Percentiles rank a stretch among this genome's conserved stretches.
These are phyloP conservation scores for Drosophila sulfurigaster DNA, from an alignment of 1,140 invertebrate genomes.

Conservation along the genomic window DNA sequence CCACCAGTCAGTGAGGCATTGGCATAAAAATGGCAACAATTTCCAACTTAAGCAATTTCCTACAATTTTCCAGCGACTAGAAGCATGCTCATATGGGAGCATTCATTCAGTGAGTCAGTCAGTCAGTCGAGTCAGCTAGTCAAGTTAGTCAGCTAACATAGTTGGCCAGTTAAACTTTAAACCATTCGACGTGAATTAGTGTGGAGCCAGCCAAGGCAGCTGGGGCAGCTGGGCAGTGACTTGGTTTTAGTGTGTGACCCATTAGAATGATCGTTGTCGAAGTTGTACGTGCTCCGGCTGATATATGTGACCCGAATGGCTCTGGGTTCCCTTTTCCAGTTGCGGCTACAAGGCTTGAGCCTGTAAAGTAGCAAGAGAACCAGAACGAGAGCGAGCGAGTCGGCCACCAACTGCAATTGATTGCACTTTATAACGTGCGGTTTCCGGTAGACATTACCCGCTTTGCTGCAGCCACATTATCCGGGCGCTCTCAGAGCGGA, in stretches of 20 bases:
- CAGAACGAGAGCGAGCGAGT: slow-evolving; percentile 21
- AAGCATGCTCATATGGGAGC: slow-evolving; percentile 75
- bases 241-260: slow-evolving; percentile 78
- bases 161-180: slow-evolving; percentile 34
- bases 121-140: slow-evolving; percentile 27
- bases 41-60: slow-evolving; percentile 81
- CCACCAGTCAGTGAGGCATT: slow-evolving; percentile 38
- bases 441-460: slow-evolving; percentile 83
- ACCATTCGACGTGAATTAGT: slow-evolving; percentile 59
- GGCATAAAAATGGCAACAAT: slow-evolving; percentile 72
- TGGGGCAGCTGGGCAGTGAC: slow-evolving; percentile 48
- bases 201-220: slow-evolving; percentile 26
- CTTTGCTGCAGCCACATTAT: slow-evolving; percentile 72
- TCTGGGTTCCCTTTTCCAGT: background rate
- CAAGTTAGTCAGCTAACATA: slow-evolving; percentile 19
- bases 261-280: slow-evolving; percentile 83
- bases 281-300: slow-evolving; percentile 69
- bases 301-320: slow-evolving; percentile 35
- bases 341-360: slow-evolving; percentile 13
- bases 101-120: slow-evolving; percentile 59
- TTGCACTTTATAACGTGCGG: slow-evolving; percentile 83
- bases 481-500: slow-evolving; percentile 37
- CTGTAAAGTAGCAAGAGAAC: slow-evolving; percentile 55
- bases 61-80: slow-evolving; percentile 68
- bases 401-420: slow-evolving; percentile 78